These are phyloP conservation scores for Pionites leucogaster DNA, from an alignment of 2,113 vertebrate genomes.

Conservation along the genomic window DNA sequence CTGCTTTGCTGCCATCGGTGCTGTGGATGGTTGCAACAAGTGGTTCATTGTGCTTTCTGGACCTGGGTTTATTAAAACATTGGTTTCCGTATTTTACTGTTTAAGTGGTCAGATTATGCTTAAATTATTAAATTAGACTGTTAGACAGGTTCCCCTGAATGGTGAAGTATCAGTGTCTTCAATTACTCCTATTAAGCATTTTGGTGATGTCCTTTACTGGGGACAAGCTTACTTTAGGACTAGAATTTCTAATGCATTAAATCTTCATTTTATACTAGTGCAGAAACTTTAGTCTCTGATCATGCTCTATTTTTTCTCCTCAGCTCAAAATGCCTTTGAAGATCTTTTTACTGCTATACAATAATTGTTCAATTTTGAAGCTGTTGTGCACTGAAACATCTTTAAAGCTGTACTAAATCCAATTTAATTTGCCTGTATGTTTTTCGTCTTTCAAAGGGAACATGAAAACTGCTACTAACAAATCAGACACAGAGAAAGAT, in stretches of 20 bases:
- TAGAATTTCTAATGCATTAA: background rate
- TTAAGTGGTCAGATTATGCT: background rate
- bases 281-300: background rate
- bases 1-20: rapidly evolving
- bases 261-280: background rate
- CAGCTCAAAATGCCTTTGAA: background rate
- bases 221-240: background rate
- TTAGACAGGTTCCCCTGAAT: background rate
- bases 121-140: background rate
- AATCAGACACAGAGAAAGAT: background rate
- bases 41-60: background rate
- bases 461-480: background rate
- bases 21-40: background rate
- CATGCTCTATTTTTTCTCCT: background rate
- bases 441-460: background rate
- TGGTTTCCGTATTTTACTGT: background rate
- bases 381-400: background rate
- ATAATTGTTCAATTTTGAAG: background rate
- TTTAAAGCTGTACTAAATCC: background rate
- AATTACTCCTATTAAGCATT: background rate
- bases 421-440: background rate
- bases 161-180: background rate
- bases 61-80: background rate
- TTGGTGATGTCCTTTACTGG: background rate
- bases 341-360: background rate